Conservation (phyloP, 2,113 vertebrate species). For the Spizaetus ornatus region DNA sequence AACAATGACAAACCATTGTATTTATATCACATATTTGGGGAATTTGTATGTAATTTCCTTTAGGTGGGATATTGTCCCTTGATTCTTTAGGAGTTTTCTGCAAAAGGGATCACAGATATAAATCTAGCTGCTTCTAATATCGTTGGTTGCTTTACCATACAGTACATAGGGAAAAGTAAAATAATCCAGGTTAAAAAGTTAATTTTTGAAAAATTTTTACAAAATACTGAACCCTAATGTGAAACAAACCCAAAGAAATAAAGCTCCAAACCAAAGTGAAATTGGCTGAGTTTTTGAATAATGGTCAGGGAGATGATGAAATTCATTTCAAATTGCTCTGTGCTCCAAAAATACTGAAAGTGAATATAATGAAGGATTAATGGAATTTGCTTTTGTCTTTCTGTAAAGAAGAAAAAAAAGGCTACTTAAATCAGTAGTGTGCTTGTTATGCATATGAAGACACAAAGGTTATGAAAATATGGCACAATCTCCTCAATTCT, state of each 20-base stretch:
- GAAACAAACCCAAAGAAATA: background rate
- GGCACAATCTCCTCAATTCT: background rate
- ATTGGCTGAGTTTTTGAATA: background rate
- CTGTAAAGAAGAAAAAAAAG: background rate
- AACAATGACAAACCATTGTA: background rate
- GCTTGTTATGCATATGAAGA: background rate
- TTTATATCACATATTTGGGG: background rate
- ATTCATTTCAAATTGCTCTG: background rate
- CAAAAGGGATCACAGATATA: background rate
- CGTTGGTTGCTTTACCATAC: accelerated
- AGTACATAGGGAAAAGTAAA: background rate
- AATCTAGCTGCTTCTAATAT: background rate
- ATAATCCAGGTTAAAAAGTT: background rate
- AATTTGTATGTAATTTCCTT: background rate
- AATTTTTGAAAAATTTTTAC: background rate
- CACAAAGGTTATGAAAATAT: background rate
- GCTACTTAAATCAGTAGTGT: background rate
- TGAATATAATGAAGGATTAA: background rate
- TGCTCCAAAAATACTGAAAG: background rate
- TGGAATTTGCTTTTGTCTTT: background rate
- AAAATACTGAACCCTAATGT: background rate
- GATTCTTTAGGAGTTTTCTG: background rate
- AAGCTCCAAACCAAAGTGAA: background rate
- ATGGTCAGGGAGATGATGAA: background rate
- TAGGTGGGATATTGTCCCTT: background rate